Base-by-base conservation (phyloP, 1,140 invertebrate species). In the Rhopalosiphum maidis region DNA sequence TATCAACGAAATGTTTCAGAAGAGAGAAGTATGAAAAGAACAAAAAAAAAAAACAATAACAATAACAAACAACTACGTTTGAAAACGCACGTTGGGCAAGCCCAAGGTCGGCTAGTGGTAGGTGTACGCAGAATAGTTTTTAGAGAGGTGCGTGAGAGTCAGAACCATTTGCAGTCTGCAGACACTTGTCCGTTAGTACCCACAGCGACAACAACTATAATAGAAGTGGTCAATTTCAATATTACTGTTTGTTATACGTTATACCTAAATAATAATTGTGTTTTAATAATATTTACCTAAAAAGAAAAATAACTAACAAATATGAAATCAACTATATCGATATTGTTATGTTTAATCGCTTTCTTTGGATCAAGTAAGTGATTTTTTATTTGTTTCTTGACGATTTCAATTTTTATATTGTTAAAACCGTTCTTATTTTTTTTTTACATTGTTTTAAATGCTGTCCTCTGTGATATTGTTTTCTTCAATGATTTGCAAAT, bases 101-200 rank as follows among this genome's bases (percentile, higher is more conserved):
- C 37, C 48, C 89, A 90, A 90, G 89, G 89, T 68, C 89, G 37
- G 54, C 22, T 25, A 21, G 54, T 43, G 89, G 89, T 90, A 68
- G 54, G 54, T 90, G 54, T 90, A 89, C 51, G 88, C 88, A 89
- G 88, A 89, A 89, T 30, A 89, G 11, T 54, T 55, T 89, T 55
- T 48, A 48, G 46, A 55, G 88, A 89, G 90, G 48, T n/a, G 90
- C 18, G 60, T 30, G 8, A 23, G 85, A 89, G 48, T 89, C 35
- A 46, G 46, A 89, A 55, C 68, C 30, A 91, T 48, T 77, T 8
- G 43, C 60, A 83, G 46, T 91, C 43, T 83, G 90, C 77, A 37
- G 68, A 82, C 88, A 55, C 88, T 51, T 54, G 51, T 41, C 11
- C 89, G 43, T 43, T 68, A 55, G 55, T 46, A 21, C 9, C 8